Conservation (phyloP, 2,113 vertebrate genomes). For the Eclectus roratus region DNA sequence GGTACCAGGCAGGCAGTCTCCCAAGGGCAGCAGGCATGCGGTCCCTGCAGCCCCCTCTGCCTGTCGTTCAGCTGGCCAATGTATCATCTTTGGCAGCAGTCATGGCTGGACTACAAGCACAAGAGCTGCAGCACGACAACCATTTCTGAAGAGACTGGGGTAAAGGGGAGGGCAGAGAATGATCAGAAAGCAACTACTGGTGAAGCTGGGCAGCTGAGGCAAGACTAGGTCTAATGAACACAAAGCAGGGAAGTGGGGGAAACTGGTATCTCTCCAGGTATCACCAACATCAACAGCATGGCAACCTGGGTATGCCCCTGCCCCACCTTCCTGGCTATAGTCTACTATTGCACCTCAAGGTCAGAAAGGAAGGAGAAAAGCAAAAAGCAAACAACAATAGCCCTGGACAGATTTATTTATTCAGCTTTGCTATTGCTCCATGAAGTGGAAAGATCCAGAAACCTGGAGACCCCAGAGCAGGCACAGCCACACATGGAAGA, state of each 20-base stretch:
- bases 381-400: background rate
- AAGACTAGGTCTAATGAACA: background rate
- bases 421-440: background rate
- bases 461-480: background rate
- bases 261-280: background rate
- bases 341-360: constrained; percentile 52
- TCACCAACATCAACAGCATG: background rate
- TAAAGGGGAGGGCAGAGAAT: background rate
- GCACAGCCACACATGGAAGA: background rate
- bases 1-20: background rate
- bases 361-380: constrained; percentile 38
- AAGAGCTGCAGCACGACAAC: background rate
- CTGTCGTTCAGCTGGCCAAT: background rate
- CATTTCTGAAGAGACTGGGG: background rate
- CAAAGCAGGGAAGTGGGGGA: background rate
- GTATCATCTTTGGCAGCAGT: background rate
- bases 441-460: constrained; percentile 55
- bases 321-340: background rate
- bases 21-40: background rate
- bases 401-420: background rate
- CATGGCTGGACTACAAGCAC: background rate
- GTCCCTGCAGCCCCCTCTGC: background rate
- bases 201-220: background rate
- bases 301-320: background rate
- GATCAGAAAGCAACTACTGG: background rate